These are phyloP conservation scores for Columba janthina DNA, from an alignment of 2,113 vertebrate species.

Conservation along the genomic window DNA sequence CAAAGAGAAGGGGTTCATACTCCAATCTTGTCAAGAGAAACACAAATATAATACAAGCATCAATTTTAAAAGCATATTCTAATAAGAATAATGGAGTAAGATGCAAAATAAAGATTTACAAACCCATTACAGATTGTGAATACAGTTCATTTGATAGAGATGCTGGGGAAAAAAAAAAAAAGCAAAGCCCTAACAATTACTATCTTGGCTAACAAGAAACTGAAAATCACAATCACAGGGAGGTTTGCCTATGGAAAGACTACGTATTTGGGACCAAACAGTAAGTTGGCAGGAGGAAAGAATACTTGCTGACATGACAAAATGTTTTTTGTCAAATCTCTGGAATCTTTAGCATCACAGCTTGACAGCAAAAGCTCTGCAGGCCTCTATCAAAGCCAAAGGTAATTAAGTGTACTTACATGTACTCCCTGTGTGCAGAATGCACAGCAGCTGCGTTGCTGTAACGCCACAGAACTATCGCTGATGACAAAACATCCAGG, in stretches of 20 bases:
- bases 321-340: not conserved
- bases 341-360: not conserved
- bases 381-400: not conserved
- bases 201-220: not conserved
- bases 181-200: not conserved
- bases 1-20: not conserved
- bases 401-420: constrained; percentile 82
- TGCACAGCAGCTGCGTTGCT: constrained; percentile 97
- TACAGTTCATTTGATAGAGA: not conserved
- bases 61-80: not conserved
- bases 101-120: not conserved
- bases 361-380: not conserved
- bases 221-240: not conserved
- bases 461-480: constrained; percentile 97
- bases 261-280: not conserved
- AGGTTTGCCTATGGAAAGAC: not conserved
- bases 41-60: not conserved
- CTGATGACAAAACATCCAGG: constrained; percentile 93
- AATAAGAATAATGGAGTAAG: not conserved
- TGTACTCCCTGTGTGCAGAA: constrained; percentile 94
- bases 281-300: not conserved
- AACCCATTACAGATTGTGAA: not conserved
- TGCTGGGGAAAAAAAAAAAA: not conserved
- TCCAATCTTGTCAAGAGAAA: not conserved
- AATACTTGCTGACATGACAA: constrained; percentile 3